phyloP scores from a whole-genome alignment of 2,113 vertebrate species.

The Chaenocephalus aceratus region DNA sequence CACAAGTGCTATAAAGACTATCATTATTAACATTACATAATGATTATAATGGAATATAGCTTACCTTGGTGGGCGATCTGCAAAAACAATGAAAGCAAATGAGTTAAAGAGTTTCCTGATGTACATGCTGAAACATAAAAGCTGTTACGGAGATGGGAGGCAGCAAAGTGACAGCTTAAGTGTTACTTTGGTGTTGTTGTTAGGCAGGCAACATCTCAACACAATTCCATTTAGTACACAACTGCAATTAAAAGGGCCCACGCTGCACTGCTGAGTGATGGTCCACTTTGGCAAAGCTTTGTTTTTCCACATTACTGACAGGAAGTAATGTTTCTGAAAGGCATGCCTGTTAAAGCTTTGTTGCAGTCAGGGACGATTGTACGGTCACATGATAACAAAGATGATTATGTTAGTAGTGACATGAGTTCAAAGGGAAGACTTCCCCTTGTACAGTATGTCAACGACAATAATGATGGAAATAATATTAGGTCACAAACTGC shows the following conservation, averaged over 20 bases:
- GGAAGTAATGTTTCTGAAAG: not conserved
- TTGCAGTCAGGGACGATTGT: slow-evolving; percentile 3
- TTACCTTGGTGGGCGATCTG: slow-evolving; percentile 86
- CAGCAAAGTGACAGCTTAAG: slow-evolving; percentile 32
- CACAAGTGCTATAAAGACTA: not conserved
- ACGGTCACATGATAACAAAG: not conserved
- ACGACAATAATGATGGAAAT: not conserved
- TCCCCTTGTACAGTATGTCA: not conserved
- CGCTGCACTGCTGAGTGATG: slow-evolving; percentile 18
- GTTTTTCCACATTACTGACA: slow-evolving; percentile 13
- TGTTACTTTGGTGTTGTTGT: slow-evolving; percentile 19
- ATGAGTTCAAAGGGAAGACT: not conserved
- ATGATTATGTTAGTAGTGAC: not conserved
- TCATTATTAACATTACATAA: not conserved
- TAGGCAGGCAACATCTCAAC: slow-evolving; percentile 43
- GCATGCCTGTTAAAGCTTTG: slow-evolving; percentile 26
- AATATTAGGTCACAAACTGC: slow-evolving; percentile 2
- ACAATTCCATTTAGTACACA: slow-evolving; percentile 41
- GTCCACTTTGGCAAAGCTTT: slow-evolving; percentile 40
- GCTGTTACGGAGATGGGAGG: slow-evolving; percentile 25
- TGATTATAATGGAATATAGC: slow-evolving; percentile 36
- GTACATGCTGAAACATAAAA: slow-evolving; percentile 18
- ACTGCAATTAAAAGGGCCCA: slow-evolving; percentile 38
- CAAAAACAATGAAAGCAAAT: slow-evolving; percentile 53
- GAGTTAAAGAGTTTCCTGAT: slow-evolving; percentile 42